Evolutionary conservation across 92 coral and sea anemone species (phyloP).

Genomic region (Palythoa caribaeorum): DNA sequence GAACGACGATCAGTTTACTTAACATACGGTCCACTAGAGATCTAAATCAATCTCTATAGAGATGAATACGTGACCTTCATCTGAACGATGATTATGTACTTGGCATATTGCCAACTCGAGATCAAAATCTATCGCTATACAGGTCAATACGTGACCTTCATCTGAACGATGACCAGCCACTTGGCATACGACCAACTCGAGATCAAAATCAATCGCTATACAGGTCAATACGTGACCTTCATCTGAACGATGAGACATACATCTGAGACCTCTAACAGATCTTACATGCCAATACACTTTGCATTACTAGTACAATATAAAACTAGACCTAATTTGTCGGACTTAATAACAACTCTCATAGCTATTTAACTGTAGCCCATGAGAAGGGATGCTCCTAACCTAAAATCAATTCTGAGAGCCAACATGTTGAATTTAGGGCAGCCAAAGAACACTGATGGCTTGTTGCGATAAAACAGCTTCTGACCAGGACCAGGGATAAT

Average conservation of each 20-base stretch:
- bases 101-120: slow-evolving; percentile 6
- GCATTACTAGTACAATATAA: slow-evolving; percentile 14
- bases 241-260: slow-evolving; percentile 4
- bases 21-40: slow-evolving; percentile 7
- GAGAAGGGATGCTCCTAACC: background rate
- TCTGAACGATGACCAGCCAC: background rate
- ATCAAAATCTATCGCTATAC: background rate
- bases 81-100: slow-evolving; percentile 11
- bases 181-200: background rate
- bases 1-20: slow-evolving; percentile 9
- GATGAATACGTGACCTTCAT: slow-evolving; percentile 13
- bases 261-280: slow-evolving; percentile 4
- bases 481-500: slow-evolving; percentile 54
- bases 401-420: slow-evolving; percentile 35
- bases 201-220: background rate
- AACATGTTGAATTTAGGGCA: slow-evolving; percentile 36
- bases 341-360: slow-evolving; percentile 15
- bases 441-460: background rate
- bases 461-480: slow-evolving; percentile 17
- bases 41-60: background rate
- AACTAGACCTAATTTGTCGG: slow-evolving; percentile 1
- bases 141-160: slow-evolving; percentile 16
- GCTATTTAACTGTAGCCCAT: slow-evolving; percentile 15
- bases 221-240: slow-evolving; percentile 22
- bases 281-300: slow-evolving; percentile 20